Percentiles rank a stretch among this genome's conserved stretches.
phyloP scores from a whole-genome alignment of 2,797 vertebrate genomes.

The Halcyon chelicuti region DNA sequence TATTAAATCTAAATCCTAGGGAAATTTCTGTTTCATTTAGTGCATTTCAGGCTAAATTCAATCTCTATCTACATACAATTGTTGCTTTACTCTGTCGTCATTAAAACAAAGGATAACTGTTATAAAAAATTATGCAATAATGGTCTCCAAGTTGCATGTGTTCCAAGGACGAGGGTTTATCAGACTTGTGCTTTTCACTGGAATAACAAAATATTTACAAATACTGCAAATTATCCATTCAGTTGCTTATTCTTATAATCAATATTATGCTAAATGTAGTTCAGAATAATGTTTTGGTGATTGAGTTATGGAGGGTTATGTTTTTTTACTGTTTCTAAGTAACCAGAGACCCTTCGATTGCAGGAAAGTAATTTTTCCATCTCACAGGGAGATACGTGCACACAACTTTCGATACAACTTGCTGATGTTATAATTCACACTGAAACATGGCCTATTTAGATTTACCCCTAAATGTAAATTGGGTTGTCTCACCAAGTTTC shows the following conservation, averaged over 20 bases:
- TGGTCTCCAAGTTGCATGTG: not conserved
- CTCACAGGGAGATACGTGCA: not conserved
- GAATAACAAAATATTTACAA: not conserved
- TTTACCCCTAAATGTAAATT: not conserved
- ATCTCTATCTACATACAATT: not conserved
- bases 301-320: accelerated
- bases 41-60: not conserved
- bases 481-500: not conserved
- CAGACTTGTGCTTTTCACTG: not conserved
- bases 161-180: not conserved
- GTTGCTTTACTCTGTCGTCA: not conserved
- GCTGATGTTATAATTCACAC: not conserved
- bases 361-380: not conserved
- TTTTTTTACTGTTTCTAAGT: not conserved
- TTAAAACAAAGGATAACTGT: not conserved
- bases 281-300: not conserved
- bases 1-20: not conserved
- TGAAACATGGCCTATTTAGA: not conserved
- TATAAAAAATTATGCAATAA: not conserved
- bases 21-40: not conserved
- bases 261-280: not conserved
- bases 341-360: not conserved
- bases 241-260: not conserved
- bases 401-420: not conserved
- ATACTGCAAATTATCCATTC: not conserved